A percentile compares a stretch with the other conserved stretches of the same genome.
These are phyloP conservation scores for Ceryle rudis DNA, from an alignment of 2,797 vertebrate genomes.

Conservation along the genomic window DNA sequence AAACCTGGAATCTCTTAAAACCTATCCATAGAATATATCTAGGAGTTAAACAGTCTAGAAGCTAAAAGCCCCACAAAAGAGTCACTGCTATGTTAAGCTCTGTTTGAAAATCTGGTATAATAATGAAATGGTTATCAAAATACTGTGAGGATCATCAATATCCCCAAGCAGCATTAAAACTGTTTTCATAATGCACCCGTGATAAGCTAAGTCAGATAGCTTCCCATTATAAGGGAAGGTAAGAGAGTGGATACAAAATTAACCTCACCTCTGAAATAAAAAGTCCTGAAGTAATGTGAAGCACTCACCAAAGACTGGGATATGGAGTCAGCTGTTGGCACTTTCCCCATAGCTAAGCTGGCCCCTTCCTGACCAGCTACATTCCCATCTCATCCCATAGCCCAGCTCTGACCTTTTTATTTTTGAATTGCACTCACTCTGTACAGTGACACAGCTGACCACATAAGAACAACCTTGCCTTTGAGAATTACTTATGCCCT, in stretches of 20 bases:
- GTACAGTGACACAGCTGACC: neutral
- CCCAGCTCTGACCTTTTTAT: neutral
- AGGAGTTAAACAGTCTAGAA: neutral
- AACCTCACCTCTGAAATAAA: neutral
- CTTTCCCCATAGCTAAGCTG: neutral
- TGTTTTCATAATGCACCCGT: neutral
- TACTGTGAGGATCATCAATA: fast-evolving
- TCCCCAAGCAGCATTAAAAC: neutral
- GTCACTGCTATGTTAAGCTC: neutral
- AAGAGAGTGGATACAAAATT: neutral
- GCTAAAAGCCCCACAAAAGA: neutral
- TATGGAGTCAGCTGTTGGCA: neutral
- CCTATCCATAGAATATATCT: neutral
- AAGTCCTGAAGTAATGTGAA: neutral
- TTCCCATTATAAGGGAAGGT: neutral
- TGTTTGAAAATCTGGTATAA: neutral
- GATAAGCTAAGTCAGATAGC: too few species aligned
- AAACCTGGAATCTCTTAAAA: neutral
- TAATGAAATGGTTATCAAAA: neutral
- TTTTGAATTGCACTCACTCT: neutral
- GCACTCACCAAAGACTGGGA: neutral
- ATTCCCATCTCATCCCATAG: neutral
- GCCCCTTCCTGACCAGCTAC: neutral
- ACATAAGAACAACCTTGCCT: neutral
- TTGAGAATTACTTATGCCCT: neutral